Conservation (phyloP, 2,888 invertebrate species). For the Clitarchus hookeri region DNA sequence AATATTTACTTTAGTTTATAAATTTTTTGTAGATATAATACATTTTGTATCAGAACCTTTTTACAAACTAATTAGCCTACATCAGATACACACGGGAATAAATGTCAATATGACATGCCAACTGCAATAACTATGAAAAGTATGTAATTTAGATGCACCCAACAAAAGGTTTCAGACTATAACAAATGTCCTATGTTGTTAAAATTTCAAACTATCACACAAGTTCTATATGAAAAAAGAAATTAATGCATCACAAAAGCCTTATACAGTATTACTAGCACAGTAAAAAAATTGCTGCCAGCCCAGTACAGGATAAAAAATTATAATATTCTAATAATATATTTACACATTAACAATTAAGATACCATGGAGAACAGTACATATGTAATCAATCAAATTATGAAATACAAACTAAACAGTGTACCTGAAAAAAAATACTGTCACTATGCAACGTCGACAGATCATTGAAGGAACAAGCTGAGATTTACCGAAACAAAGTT, state of each 20-base stretch:
- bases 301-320: neutral
- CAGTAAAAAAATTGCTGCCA: neutral
- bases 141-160: neutral
- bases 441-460: neutral
- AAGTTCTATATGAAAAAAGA: neutral
- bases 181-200: neutral
- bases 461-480: constrained; percentile 14
- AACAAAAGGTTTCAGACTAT: neutral
- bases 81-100: neutral
- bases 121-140: too few relatives aligned
- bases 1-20: neutral
- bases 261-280: neutral
- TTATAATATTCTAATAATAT: neutral
- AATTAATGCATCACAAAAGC: neutral
- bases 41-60: neutral
- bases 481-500: neutral
- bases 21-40: neutral
- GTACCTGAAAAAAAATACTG: neutral
- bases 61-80: neutral
- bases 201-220: neutral
- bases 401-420: neutral
- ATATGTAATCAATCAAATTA: neutral
- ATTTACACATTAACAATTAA: neutral
- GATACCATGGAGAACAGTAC: neutral
- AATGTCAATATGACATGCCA: neutral